Percentiles rank a stretch among this genome's conserved stretches.
Evolutionary conservation across 2,888 invertebrate genomes (phyloP).

Genomic region (Agrypnus murinus): DNA sequence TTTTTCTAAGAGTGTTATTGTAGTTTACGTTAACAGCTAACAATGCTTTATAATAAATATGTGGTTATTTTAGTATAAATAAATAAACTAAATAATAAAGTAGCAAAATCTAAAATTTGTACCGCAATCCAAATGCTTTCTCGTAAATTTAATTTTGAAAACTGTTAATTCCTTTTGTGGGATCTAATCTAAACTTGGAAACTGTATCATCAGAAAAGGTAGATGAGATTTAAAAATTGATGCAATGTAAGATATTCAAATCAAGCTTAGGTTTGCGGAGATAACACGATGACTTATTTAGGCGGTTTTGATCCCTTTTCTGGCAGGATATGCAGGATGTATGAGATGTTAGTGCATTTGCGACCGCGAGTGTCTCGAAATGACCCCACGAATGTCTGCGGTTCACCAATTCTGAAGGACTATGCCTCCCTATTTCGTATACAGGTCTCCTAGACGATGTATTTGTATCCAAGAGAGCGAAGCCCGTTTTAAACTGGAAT

Average conservation of each 20-base stretch:
- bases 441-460: not conserved
- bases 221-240: conserved; percentile 39
- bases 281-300: conserved; percentile 38
- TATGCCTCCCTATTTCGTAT: conserved; percentile 6
- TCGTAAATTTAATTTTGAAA: no score
- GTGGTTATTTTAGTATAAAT: no score
- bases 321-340: conserved; percentile 37
- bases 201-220: not conserved
- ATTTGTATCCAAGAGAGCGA: conserved; percentile 14
- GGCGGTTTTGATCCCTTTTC: conserved; percentile 35
- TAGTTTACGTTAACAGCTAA: no score
- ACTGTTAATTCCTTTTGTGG: no score
- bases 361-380: conserved; percentile 36
- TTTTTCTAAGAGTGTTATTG: no score
- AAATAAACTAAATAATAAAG: no score
- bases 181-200: no score
- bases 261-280: conserved; percentile 29
- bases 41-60: no score
- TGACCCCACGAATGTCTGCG: conserved; percentile 33
- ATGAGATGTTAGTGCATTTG: conserved; percentile 45
- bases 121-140: no score
- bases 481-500: not conserved
- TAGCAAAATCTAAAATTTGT: no score
- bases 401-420: conserved; percentile 23
- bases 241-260: conserved; percentile 23